phyloP scores from a whole-genome alignment of 2,797 vertebrate genomes.

The Tachyglossus aculeatus region DNA sequence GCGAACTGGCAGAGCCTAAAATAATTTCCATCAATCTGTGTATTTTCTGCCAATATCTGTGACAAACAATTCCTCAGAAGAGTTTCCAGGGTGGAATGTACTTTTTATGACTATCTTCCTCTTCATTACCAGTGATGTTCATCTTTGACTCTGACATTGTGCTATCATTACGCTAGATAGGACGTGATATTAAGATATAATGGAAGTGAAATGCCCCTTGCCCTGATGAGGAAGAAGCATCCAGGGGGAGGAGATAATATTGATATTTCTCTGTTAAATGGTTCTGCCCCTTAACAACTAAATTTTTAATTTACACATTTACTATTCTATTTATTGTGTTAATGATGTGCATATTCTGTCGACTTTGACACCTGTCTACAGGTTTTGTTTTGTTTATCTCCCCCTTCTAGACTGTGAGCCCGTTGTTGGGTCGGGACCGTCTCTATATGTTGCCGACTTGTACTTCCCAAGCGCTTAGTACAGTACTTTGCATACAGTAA shows the following conservation, averaged over 20 bases:
- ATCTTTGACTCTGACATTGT: conserved; percentile 14
- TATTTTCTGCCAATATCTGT: background rate
- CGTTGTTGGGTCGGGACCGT: too few relatives aligned
- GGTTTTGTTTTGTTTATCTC: too few relatives aligned
- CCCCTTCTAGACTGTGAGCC: too few relatives aligned
- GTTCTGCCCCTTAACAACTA: conserved; percentile 17
- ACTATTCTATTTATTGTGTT: too few relatives aligned
- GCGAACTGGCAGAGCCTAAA: background rate
- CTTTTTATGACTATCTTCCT: background rate
- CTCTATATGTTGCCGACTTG: too few relatives aligned
- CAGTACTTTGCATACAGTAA: too few relatives aligned
- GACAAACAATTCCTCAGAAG: background rate
- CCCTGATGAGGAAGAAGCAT: background rate
- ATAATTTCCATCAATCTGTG: background rate
- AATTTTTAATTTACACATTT: conserved; percentile 47
- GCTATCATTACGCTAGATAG: background rate
- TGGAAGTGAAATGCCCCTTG: conserved; percentile 24
- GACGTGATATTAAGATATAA: background rate
- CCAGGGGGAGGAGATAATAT: background rate
- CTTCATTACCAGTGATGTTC: background rate
- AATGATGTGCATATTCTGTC: too few relatives aligned
- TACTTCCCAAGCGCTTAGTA: too few relatives aligned
- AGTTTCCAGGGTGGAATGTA: background rate
- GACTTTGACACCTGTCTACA: too few relatives aligned
- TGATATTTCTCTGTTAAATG: conserved; percentile 35